Percentiles rank a stretch among this genome's conserved stretches.
These are phyloP conservation scores for Poliocrania exsul DNA, from an alignment of 2,797 vertebrate genomes.

Conservation along the genomic window DNA sequence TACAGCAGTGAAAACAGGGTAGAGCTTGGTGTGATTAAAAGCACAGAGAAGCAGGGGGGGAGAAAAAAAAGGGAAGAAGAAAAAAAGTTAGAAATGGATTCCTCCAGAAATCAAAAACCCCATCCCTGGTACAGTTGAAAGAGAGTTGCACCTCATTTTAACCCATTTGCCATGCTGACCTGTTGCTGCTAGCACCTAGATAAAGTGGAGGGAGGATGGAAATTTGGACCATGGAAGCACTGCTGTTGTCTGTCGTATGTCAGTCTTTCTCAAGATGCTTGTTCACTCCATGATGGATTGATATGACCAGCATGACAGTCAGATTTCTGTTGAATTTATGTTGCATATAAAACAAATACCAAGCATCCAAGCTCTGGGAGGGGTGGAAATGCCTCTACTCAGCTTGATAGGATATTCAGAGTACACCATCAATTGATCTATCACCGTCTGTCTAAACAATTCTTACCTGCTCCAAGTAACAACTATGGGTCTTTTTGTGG, in stretches of 20 bases:
- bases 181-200: background rate
- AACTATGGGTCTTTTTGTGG: background rate
- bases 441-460: background rate
- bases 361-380: background rate
- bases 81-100: background rate
- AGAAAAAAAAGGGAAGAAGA: background rate
- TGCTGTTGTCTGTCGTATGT: background rate
- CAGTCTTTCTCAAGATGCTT: background rate
- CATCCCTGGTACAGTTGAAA: background rate
- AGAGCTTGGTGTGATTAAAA: background rate
- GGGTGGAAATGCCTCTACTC: background rate
- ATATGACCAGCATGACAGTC: fast-evolving
- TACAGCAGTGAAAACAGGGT: background rate
- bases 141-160: background rate
- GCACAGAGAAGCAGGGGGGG: background rate
- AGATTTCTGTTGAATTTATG: slow-evolving; percentile 14
- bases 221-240: background rate
- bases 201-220: background rate
- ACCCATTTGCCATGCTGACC: background rate
- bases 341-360: slow-evolving; percentile 4
- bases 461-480: background rate
- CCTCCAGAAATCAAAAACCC: background rate
- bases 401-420: background rate
- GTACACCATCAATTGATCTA: background rate
- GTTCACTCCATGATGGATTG: background rate